A percentile compares a stretch with the other conserved stretches of the same genome.
Evolutionary conservation across 2,888 invertebrate genomes (phyloP).

Genomic region (Hylaea fasciaria): DNA sequence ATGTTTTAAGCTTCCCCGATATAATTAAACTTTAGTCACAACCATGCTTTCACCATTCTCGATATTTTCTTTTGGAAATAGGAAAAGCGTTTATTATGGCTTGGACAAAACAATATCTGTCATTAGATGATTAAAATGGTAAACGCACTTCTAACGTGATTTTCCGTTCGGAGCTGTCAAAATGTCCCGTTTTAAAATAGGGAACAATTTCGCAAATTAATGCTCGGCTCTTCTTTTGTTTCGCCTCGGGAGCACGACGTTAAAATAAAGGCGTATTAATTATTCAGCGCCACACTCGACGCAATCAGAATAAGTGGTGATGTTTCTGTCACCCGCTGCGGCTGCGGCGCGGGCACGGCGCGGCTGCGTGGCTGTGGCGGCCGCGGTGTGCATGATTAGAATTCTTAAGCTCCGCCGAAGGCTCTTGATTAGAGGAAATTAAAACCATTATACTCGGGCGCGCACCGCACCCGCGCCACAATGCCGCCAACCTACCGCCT

Average conservation of each 20-base stretch:
- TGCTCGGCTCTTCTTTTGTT: constrained; percentile 73
- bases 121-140: constrained; percentile 29
- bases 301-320: constrained; percentile 85
- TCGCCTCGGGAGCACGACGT: constrained; percentile 64
- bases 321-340: constrained; percentile 81
- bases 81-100: constrained; percentile 7
- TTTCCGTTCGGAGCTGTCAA: constrained; percentile 42
- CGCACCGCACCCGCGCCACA: constrained; percentile 69
- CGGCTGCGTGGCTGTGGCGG: constrained; percentile 42
- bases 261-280: constrained; percentile 83
- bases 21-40: constrained; percentile 71
- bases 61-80: constrained; percentile 29
- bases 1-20: constrained; percentile 64
- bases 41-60: constrained; percentile 37
- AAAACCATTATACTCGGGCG: constrained; percentile 83
- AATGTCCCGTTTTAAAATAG: constrained; percentile 53
- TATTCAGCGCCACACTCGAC: constrained; percentile 84
- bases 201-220: constrained; percentile 70
- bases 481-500: constrained; percentile 71
- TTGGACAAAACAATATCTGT: constrained; percentile 6
- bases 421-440: constrained; percentile 85
- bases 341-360: constrained; percentile 46
- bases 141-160: constrained; percentile 23
- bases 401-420: constrained; percentile 84
- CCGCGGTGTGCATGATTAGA: constrained; percentile 80